These are phyloP conservation scores for Drosophila lini DNA, from an alignment of 1,140 invertebrate species.

Conservation along the genomic window DNA sequence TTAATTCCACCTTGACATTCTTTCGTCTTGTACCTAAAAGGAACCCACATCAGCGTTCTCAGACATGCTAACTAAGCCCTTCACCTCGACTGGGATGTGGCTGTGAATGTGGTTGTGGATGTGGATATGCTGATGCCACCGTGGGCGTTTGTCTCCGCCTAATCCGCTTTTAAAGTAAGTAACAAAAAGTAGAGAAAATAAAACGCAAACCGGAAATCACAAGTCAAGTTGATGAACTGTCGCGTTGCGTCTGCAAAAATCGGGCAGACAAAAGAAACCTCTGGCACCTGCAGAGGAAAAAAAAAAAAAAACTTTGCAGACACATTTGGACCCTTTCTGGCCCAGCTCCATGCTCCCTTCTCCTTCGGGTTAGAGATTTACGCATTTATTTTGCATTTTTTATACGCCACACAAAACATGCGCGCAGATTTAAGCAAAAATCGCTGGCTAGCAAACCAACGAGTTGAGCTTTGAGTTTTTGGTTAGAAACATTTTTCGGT, in stretches of 20 bases:
- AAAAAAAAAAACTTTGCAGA: slow-evolving; percentile 76
- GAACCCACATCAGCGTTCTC: slow-evolving; percentile 47
- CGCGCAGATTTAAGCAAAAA: slow-evolving; percentile 80
- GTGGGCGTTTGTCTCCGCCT: slow-evolving; percentile 77
- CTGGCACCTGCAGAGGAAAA: slow-evolving; percentile 74
- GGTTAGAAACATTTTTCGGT: slow-evolving; percentile 71
- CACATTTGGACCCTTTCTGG: slow-evolving; percentile 55
- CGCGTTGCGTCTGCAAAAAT: slow-evolving; percentile 62
- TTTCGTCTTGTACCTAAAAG: slow-evolving; percentile 15
- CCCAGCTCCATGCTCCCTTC: background rate
- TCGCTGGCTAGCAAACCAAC: slow-evolving; percentile 50
- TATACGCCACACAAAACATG: slow-evolving; percentile 78
- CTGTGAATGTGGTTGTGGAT: slow-evolving; percentile 13
- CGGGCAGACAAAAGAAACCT: slow-evolving; percentile 68
- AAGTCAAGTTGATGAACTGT: slow-evolving; percentile 82
- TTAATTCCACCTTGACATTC: slow-evolving; percentile 46
- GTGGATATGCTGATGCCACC: slow-evolving; percentile 61
- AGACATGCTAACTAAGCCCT: slow-evolving; percentile 54
- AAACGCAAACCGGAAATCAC: slow-evolving; percentile 76
- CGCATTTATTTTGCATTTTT: slow-evolving; percentile 84
- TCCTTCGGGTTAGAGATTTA: slow-evolving; percentile 73
- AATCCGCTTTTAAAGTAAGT: slow-evolving; percentile 80
- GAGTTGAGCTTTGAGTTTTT: slow-evolving; percentile 58
- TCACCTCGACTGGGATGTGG: slow-evolving; percentile 29
- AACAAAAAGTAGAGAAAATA: slow-evolving; percentile 43